Percentiles rank a stretch among this genome's conserved stretches.
Evolutionary conservation across 2,113 vertebrate genomes (phyloP).

Genomic region (Nicator chloris): DNA sequence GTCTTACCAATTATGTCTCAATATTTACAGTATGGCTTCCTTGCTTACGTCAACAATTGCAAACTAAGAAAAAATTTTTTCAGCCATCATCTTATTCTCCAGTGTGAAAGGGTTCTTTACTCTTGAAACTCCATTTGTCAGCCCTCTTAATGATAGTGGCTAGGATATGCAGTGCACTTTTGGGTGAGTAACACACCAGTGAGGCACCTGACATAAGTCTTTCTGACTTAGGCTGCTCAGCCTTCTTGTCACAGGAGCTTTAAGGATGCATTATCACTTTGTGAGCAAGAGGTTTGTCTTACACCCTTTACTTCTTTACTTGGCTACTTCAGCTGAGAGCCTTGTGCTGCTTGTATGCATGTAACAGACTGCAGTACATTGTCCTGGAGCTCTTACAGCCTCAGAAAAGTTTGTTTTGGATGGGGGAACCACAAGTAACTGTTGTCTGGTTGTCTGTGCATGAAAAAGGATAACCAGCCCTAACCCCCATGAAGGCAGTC

Average conservation of each 20-base stretch:
- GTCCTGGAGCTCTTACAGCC: not conserved
- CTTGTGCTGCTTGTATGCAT: not conserved
- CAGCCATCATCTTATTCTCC: not conserved
- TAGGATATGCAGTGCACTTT: not conserved
- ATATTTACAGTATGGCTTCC: not conserved
- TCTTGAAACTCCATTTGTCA: not conserved
- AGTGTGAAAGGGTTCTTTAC: not conserved
- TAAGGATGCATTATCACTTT: not conserved
- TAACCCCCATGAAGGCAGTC: not conserved
- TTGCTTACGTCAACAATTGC: not conserved
- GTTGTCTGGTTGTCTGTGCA: not conserved
- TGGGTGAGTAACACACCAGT: not conserved
- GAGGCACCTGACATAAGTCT: not conserved
- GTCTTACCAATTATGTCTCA: not conserved
- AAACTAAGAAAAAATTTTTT: not conserved
- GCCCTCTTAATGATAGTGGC: not conserved
- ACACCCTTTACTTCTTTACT: not conserved
- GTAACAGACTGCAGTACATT: accelerated
- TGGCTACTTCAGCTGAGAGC: not conserved
- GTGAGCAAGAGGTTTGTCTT: not conserved
- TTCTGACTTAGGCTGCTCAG: not conserved
- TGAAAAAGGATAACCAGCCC: not conserved
- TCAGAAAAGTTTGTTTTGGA: not conserved
- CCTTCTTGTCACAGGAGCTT: not conserved
- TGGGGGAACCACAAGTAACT: not conserved